These are phyloP conservation scores for Fragum sueziense DNA, from an alignment of 2,888 invertebrate species.

Conservation along the genomic window DNA sequence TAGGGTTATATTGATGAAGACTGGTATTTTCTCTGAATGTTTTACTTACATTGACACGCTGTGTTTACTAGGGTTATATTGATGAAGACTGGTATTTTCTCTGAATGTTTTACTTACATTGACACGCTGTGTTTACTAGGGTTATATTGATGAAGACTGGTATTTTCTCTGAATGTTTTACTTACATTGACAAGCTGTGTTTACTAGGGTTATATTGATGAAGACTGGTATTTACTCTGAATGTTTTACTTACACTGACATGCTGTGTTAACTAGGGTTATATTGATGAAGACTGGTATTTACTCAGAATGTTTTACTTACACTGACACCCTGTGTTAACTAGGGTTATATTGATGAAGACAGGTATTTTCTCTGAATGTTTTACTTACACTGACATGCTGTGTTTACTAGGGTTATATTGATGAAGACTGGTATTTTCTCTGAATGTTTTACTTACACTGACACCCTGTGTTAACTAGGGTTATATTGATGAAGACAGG, in stretches of 20 bases:
- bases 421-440: slow-evolving; percentile 84
- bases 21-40: slow-evolving; percentile 84
- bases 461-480: slow-evolving; percentile 83
- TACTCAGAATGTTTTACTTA: slow-evolving; percentile 84
- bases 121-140: slow-evolving; percentile 83
- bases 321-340: slow-evolving; percentile 84
- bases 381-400: slow-evolving; percentile 84
- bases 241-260: slow-evolving; percentile 85
- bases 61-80: slow-evolving; percentile 84
- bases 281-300: slow-evolving; percentile 84
- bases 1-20: slow-evolving; percentile 84
- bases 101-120: slow-evolving; percentile 85
- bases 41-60: slow-evolving; percentile 84
- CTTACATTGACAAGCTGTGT: slow-evolving; percentile 84
- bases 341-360: slow-evolving; percentile 84
- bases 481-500: slow-evolving; percentile 84
- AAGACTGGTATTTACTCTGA: slow-evolving; percentile 84
- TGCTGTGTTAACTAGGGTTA: slow-evolving; percentile 83
- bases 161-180: slow-evolving; percentile 84
- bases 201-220: slow-evolving; percentile 84
- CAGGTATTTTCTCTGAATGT: slow-evolving; percentile 84
- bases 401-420: slow-evolving; percentile 84
- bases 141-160: slow-evolving; percentile 84
- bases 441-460: slow-evolving; percentile 85
- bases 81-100: slow-evolving; percentile 84